Conservation (phyloP, 1,140 invertebrate species). For the Gryllus bimaculatus region DNA sequence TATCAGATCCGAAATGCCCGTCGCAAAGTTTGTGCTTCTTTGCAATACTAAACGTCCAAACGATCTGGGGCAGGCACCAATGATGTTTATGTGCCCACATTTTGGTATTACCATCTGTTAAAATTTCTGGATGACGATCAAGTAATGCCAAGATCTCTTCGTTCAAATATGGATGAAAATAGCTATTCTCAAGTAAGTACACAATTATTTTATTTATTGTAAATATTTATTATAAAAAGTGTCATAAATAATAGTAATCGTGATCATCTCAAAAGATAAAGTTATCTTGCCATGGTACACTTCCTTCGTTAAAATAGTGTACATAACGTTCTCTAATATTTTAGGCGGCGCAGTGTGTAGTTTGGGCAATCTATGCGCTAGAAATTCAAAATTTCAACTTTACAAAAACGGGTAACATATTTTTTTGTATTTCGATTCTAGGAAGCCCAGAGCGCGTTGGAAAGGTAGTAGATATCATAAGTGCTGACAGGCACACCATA, state of each 20-base stretch:
- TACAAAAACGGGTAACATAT: too few species aligned
- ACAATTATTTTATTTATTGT: slow-evolving; percentile 21
- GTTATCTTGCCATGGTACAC: slow-evolving; percentile 26
- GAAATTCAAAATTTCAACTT: too few species aligned
- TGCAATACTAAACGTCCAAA: too few species aligned
- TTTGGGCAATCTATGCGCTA: too few species aligned
- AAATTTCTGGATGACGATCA: slow-evolving; percentile 27
- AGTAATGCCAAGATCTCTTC: slow-evolving; percentile 17
- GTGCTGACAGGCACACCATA: too few species aligned
- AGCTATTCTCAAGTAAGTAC: slow-evolving; percentile 11
- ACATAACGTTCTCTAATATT: slow-evolving; percentile 24
- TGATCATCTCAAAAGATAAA: slow-evolving; percentile 18
- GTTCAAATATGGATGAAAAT: slow-evolving; percentile 22
- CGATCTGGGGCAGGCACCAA: slow-evolving; percentile 27
- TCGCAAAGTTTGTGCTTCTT: too few species aligned
- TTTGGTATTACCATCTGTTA: slow-evolving; percentile 30
- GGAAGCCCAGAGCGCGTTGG: too few species aligned
- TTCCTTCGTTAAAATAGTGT: slow-evolving; percentile 26
- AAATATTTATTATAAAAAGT: too few species aligned
- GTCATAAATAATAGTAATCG: too few species aligned
- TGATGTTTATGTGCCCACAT: slow-evolving; percentile 26
- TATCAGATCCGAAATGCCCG: too few species aligned
- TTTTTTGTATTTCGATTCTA: too few species aligned
- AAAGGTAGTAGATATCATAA: too few species aligned
- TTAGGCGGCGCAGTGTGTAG: slow-evolving; percentile 25